Conservation (phyloP, 2,797 vertebrate genomes). For the Momotus momota region DNA sequence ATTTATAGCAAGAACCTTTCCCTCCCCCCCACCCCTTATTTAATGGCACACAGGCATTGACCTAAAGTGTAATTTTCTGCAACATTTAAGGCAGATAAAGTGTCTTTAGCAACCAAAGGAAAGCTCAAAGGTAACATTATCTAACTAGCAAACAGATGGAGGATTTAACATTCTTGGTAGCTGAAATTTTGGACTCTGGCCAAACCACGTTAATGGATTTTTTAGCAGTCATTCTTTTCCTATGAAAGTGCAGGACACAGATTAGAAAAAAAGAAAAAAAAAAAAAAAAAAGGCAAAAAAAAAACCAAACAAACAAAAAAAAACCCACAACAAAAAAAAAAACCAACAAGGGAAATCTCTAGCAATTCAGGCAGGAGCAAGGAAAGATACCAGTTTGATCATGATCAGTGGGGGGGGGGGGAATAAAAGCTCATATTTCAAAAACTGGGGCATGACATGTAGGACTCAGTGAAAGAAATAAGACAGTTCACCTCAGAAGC, state of each 20-base stretch:
- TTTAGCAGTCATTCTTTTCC: slow-evolving; percentile 58
- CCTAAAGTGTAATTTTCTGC: slow-evolving; percentile 77
- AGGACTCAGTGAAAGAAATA: not conserved
- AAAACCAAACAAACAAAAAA: not conserved
- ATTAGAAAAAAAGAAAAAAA: not conserved
- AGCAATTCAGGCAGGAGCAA: not conserved
- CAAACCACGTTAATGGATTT: slow-evolving; percentile 73
- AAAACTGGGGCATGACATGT: not conserved
- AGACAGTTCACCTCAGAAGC: not conserved
- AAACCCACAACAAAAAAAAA: no score
- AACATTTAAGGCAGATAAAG: slow-evolving; percentile 77
- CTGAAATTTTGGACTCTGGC: slow-evolving; percentile 61
- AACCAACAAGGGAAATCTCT: not conserved
- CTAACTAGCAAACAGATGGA: slow-evolving; percentile 75
- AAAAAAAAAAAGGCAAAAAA: not conserved
- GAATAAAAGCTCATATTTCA: not conserved
- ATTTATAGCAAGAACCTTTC: slow-evolving; percentile 54
- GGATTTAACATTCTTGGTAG: slow-evolving; percentile 75
- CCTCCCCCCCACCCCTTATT: not conserved
- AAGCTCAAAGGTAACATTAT: slow-evolving; percentile 78
- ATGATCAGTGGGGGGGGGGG: not conserved
- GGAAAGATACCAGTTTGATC: not conserved
- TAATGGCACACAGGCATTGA: slow-evolving; percentile 70
- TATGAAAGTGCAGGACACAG: not conserved
- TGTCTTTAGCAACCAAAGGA: slow-evolving; percentile 73